These are phyloP conservation scores for Colaptes auratus DNA, from an alignment of 2,113 vertebrate species.

Conservation along the genomic window DNA sequence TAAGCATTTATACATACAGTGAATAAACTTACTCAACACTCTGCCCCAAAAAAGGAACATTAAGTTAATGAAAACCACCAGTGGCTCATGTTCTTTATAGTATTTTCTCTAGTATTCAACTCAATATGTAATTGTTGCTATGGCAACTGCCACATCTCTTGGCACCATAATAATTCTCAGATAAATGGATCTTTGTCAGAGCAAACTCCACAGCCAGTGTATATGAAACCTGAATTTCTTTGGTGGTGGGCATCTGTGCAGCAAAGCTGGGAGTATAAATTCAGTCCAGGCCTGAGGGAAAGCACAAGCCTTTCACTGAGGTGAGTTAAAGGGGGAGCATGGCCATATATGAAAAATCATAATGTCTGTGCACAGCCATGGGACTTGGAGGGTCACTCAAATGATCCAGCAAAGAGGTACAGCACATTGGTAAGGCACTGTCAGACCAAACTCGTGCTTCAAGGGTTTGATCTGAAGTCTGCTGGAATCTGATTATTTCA, in stretches of 20 bases:
- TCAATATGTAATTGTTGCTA: conserved; percentile 40
- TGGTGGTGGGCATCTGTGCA: neutral
- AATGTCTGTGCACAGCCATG: fast-evolving
- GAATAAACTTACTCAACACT: conserved; percentile 38
- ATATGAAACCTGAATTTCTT: conserved; percentile 28
- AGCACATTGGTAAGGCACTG: fast-evolving
- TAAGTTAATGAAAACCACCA: conserved; percentile 44
- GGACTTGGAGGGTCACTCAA: neutral
- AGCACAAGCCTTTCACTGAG: neutral
- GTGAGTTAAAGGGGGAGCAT: neutral
- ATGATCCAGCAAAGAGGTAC: neutral
- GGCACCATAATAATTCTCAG: conserved; percentile 42
- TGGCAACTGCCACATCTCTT: conserved; percentile 44
- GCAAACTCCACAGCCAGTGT: neutral
- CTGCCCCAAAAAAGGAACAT: neutral
- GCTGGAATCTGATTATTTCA: neutral
- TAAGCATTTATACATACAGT: neutral
- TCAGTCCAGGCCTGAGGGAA: neutral
- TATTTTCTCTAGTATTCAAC: conserved; percentile 57
- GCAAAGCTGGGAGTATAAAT: neutral
- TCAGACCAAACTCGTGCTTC: neutral
- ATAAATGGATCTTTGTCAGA: conserved; percentile 45
- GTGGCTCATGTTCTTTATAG: conserved; percentile 15
- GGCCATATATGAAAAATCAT: neutral
- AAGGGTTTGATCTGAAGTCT: neutral